These are phyloP conservation scores for Tragelaphus strepsiceros DNA, from an alignment of 2,113 vertebrate species.

Conservation along the genomic window DNA sequence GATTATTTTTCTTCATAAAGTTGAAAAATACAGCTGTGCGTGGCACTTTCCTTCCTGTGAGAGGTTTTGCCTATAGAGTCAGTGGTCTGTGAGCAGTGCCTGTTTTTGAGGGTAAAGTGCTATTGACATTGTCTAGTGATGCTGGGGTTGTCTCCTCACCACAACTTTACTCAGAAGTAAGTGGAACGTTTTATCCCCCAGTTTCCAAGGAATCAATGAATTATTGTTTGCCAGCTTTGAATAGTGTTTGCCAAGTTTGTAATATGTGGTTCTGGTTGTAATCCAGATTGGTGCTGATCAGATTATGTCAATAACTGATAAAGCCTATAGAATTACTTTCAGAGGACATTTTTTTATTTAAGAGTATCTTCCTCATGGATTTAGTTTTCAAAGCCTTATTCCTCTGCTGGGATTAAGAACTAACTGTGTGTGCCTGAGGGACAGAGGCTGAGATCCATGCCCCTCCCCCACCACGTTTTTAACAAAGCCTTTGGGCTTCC, in stretches of 20 bases:
- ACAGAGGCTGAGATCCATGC: not conserved
- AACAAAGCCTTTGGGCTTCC: not conserved
- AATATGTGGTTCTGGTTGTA: slow-evolving; percentile 33
- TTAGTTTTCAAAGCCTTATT: not conserved
- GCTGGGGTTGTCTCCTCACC: not conserved
- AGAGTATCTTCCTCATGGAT: not conserved
- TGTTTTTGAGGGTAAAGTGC: not conserved
- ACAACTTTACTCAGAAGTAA: slow-evolving; percentile 4
- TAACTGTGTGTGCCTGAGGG: not conserved
- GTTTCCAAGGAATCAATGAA: slow-evolving; percentile 38
- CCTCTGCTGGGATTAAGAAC: not conserved
- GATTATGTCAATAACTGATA: slow-evolving; percentile 52
- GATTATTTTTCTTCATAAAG: not conserved
- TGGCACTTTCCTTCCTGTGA: not conserved
- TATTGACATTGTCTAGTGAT: not conserved
- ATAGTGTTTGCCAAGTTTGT: slow-evolving; percentile 42
- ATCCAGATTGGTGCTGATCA: slow-evolving; percentile 62
- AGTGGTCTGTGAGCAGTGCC: not conserved
- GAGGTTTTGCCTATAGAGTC: not conserved
- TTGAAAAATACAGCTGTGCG: accelerated
- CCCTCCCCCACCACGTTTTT: not conserved
- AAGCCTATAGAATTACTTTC: slow-evolving; percentile 32
- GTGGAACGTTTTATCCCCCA: slow-evolving; percentile 2
- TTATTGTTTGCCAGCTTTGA: slow-evolving; percentile 38
- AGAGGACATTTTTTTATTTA: not conserved